These are phyloP conservation scores for Semicossyphus pulcher DNA, from an alignment of 2,113 vertebrate species.

Conservation along the genomic window DNA sequence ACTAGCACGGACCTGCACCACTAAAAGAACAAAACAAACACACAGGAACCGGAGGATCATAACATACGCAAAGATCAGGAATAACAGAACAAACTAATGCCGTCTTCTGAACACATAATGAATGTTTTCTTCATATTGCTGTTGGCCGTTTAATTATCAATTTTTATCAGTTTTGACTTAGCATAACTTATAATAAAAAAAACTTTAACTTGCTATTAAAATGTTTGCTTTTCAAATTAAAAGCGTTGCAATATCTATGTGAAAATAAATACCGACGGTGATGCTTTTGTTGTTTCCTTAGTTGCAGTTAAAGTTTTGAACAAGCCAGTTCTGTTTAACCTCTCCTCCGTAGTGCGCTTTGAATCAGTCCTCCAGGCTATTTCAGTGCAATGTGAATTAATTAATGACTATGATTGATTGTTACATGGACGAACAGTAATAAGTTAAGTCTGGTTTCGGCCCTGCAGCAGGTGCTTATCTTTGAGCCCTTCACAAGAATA, in stretches of 20 bases:
- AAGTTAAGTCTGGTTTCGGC: neutral
- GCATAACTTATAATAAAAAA: too few species aligned
- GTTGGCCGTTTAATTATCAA: too few species aligned
- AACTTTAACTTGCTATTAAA: too few species aligned
- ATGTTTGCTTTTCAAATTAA: too few species aligned
- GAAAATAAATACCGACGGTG: neutral
- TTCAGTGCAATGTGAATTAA: neutral
- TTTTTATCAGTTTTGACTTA: too few species aligned
- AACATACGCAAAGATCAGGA: too few species aligned
- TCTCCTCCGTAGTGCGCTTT: neutral
- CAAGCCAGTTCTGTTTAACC: neutral
- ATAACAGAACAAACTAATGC: too few species aligned
- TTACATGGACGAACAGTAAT: neutral
- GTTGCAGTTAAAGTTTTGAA: neutral
- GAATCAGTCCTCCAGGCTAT: neutral
- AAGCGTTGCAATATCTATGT: neutral
- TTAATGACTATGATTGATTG: neutral
- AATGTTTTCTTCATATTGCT: too few species aligned
- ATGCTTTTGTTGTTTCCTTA: neutral
- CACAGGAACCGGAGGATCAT: too few species aligned
- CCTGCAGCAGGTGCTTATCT: constrained; percentile 3
- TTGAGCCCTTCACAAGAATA: neutral
- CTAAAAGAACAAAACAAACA: too few species aligned
- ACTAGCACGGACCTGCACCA: too few species aligned
- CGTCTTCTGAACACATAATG: too few species aligned